Percentiles rank a stretch among this genome's conserved stretches.
Evolutionary conservation across 2,888 invertebrate species (phyloP).

Genomic region (Mythimna albipuncta): DNA sequence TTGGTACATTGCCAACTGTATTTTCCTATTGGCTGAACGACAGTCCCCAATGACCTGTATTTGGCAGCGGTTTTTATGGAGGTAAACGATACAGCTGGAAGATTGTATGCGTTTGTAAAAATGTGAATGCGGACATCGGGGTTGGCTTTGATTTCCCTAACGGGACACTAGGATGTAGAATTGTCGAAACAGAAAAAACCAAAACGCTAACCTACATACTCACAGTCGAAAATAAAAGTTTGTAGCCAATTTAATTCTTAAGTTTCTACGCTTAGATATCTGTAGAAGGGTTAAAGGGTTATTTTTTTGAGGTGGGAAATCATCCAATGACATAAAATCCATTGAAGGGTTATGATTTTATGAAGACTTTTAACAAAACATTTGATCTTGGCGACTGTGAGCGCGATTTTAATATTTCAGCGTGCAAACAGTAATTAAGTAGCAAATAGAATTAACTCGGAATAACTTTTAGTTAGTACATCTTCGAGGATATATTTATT

Average conservation of each 20-base stretch:
- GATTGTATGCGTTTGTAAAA: conserved; percentile 19
- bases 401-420: conserved; percentile 5
- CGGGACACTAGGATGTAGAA: not conserved
- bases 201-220: not conserved
- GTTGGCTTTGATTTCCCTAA: conserved; percentile 9
- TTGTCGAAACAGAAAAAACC: not conserved
- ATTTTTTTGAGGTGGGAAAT: no score
- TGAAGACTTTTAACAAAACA: no score
- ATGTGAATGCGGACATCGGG: conserved; percentile 2
- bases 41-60: conserved; percentile 25
- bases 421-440: conserved; percentile 35
- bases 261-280: no score
- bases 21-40: conserved; percentile 28
- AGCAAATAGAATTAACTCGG: conserved; percentile 39
- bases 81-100: conserved; percentile 44
- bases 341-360: no score
- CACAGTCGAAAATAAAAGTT: not conserved
- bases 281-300: no score
- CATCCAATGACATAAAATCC: no score
- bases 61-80: conserved; percentile 48
- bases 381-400: not conserved
- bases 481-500: conserved; percentile 34
- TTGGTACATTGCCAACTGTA: conserved; percentile 52
- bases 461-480: conserved; percentile 14
- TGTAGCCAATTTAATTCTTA: no score